These are phyloP conservation scores for Pampus argenteus DNA, from an alignment of 2,797 vertebrate species.

Conservation along the genomic window DNA sequence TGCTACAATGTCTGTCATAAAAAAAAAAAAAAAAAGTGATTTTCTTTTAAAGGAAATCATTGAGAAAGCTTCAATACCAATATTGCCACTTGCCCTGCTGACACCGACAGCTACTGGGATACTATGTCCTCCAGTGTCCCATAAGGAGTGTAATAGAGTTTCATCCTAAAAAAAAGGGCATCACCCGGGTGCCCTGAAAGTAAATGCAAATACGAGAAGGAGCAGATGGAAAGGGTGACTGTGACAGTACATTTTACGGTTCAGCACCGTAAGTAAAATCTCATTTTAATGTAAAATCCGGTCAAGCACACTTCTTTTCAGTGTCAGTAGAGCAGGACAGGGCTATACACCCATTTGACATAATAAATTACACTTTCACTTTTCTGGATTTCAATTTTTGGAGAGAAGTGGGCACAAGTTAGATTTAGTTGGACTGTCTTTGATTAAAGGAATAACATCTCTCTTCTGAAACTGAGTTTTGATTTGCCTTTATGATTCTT, in stretches of 20 bases:
- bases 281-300: constrained; percentile 38
- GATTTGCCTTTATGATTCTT: neutral
- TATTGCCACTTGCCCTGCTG: neutral
- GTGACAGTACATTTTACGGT: constrained; percentile 40
- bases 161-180: neutral
- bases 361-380: constrained; percentile 3
- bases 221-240: constrained; percentile 34
- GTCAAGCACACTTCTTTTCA: constrained; percentile 9
- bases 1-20: neutral
- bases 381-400: constrained; percentile 7
- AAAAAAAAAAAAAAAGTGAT: too few relatives aligned
- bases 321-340: constrained; percentile 20
- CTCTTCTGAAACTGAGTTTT: neutral
- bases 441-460: neutral
- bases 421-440: neutral
- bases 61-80: constrained; percentile 6
- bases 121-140: neutral
- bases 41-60: neutral
- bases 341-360: neutral
- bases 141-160: neutral
- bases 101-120: neutral
- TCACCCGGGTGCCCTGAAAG: neutral
- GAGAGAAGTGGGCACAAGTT: neutral
- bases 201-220: constrained; percentile 21
- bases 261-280: constrained; percentile 29